Evolutionary conservation across 2,888 invertebrate species (phyloP).

Genomic region (Eupithecia dodoneata): DNA sequence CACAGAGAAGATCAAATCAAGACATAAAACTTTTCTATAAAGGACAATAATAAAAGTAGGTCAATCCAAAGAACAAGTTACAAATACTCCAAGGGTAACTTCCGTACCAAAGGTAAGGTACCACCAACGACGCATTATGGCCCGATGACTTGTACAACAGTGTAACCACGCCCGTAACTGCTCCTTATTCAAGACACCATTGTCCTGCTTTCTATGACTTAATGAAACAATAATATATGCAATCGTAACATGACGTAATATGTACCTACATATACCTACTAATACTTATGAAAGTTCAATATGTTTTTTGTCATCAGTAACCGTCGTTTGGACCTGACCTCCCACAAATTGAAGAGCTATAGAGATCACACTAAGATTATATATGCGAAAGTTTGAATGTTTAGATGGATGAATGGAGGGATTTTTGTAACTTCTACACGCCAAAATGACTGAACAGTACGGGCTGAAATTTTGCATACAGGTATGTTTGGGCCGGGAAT

Average conservation of each 20-base stretch:
- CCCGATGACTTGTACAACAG: slow-evolving; percentile 6
- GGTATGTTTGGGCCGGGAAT: no score
- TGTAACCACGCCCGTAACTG: slow-evolving; percentile 1
- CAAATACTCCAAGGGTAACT: not conserved
- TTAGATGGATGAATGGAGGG: no score
- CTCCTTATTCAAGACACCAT: not conserved
- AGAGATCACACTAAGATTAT: no score
- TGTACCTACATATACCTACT: no score
- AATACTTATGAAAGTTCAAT: not conserved
- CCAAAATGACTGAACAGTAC: no score
- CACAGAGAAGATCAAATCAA: not conserved
- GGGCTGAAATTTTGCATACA: no score
- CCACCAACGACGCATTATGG: slow-evolving; percentile 2
- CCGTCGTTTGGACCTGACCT: not conserved
- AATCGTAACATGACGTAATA: slow-evolving; percentile 9
- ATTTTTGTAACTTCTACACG: no score
- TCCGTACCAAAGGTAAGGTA: slow-evolving; percentile 1
- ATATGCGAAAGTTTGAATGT: no score
- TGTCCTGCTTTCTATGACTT: slow-evolving; percentile 15
- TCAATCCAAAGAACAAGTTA: not conserved
- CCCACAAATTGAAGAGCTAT: no score
- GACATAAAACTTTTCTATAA: not conserved
- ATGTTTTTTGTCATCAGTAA: not conserved
- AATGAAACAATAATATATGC: not conserved
- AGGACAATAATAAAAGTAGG: not conserved